Evolutionary conservation across 1,140 invertebrate genomes (phyloP), one percentile per base, ranked within the genome.

Genomic region (Cydia fagiglandana): DNA sequence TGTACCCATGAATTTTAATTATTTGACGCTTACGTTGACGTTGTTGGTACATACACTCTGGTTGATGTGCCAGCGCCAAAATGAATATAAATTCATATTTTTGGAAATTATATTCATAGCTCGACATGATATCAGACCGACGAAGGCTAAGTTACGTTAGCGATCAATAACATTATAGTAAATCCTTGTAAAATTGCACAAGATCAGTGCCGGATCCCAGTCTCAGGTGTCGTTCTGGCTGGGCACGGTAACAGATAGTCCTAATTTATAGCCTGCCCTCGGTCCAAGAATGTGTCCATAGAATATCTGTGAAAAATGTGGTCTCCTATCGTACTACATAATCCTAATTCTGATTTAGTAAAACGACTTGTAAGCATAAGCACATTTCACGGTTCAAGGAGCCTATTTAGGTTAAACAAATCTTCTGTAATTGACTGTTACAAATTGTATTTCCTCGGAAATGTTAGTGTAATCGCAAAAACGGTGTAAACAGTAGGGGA

Each of bases 1-100:
- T 86, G 85, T 84, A 84, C 81, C 79, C 83, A 85, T 85, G 85
- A 87, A 86, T 90, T 89, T 90, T 86, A 88, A 89, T 89, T 88
- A 84, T 84, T 86, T 79, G 73, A 73, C 76, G 56, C 76, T 78
- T 79, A 76, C 77, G 45, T 81, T 75, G 76, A 81, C 79, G 78
- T 75, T 79, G n/a, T n/a, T n/a, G n/a, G 74, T 50, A 74, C 30
- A 34, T 47, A 47, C 64, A 64, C 76, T 74, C 73, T 13, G 53
- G 28, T 61, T 74, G 47, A 47, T 45, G 28, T 53, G 45, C 6
- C n/a, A 53, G n/a, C 45, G 15, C 45, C 47, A 20, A 17, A 70
- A 41, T 24, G 10, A 41, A 41, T 20, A 66, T 38, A 38, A 66
- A 66, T 30, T 66, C 9, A 10, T 70, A 38, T 70, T 70, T 70